A percentile compares a stretch with the other conserved stretches of the same genome.
Evolutionary conservation across 2,888 invertebrate genomes (phyloP).

Genomic region (Aspidiotus rigidus): DNA sequence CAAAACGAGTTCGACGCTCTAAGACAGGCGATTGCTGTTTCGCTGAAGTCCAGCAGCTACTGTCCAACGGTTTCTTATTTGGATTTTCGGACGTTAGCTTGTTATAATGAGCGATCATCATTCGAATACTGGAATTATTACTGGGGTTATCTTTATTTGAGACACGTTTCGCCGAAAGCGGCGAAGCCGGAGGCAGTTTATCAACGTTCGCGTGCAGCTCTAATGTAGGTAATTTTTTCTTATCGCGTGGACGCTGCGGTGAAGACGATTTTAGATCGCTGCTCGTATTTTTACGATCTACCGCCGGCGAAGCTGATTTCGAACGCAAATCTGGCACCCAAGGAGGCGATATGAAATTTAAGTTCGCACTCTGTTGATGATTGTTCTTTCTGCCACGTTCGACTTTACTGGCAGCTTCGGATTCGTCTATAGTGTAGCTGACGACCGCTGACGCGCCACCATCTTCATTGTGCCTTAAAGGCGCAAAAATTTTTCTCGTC

Average conservation of each 20-base stretch:
- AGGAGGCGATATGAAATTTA: slow-evolving; percentile 11
- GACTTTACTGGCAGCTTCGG: background rate
- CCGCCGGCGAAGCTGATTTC: slow-evolving; percentile 38
- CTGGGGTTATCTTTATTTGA: slow-evolving; percentile 11
- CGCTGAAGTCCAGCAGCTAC: slow-evolving; percentile 21
- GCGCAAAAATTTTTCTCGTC: slow-evolving; percentile 68
- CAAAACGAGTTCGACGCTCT: slow-evolving; percentile 21
- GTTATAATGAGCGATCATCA: slow-evolving; percentile 62
- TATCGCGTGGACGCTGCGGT: slow-evolving; percentile 12
- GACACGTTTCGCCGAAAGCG: slow-evolving; percentile 10
- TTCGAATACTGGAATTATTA: slow-evolving; percentile 52
- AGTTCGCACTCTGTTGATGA: background rate
- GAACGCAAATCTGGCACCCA: slow-evolving; percentile 35
- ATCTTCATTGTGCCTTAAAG: slow-evolving; percentile 54
- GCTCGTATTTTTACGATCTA: slow-evolving; percentile 36
- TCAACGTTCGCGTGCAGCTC: slow-evolving; percentile 21
- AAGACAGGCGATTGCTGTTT: slow-evolving; percentile 26
- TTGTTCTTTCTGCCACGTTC: background rate
- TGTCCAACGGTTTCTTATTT: slow-evolving; percentile 10
- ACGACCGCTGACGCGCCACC: slow-evolving; percentile 49
- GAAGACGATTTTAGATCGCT: slow-evolving; percentile 20
- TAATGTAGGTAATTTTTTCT: slow-evolving; percentile 2
- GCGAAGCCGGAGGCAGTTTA: slow-evolving; percentile 21
- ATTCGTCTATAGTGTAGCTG: slow-evolving; percentile 46
- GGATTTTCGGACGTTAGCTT: slow-evolving; percentile 48